Evolutionary conservation across 2,888 invertebrate genomes (phyloP).

Genomic region (Eutolmus rufibarbis): DNA sequence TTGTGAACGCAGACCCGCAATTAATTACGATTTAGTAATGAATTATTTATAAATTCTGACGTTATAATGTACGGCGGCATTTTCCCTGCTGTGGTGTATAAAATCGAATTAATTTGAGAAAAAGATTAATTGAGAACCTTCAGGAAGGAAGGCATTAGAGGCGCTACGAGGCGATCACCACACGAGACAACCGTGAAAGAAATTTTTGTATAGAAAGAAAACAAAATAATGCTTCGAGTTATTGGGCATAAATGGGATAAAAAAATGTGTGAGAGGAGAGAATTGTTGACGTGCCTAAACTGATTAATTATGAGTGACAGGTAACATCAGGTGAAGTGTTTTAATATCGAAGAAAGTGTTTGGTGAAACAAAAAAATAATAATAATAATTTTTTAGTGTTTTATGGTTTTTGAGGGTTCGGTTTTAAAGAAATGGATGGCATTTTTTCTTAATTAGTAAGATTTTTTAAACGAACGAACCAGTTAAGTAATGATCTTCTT

Average conservation of each 20-base stretch:
- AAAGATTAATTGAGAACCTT: neutral
- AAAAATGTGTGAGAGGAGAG: neutral
- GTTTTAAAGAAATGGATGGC: neutral
- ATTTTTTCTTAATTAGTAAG: neutral
- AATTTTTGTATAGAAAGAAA: neutral
- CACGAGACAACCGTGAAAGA: neutral
- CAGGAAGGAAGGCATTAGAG: neutral
- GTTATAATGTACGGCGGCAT: neutral
- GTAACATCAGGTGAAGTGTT: neutral
- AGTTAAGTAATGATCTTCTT: too few species aligned
- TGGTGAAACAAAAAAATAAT: neutral
- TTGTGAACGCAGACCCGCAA: neutral
- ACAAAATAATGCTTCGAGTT: neutral
- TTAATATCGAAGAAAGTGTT: neutral
- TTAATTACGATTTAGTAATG: neutral
- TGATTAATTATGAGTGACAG: neutral
- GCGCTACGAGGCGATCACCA: neutral
- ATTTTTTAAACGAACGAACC: too few species aligned
- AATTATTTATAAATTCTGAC: neutral
- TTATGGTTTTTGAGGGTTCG: neutral
- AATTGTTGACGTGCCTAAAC: neutral
- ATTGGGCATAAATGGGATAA: neutral
- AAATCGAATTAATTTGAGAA: neutral
- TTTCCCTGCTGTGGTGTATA: neutral
- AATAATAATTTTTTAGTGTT: neutral